Percentiles rank a stretch among this genome's conserved stretches.
Conservation (phyloP, 1,140 invertebrate species). For the Brachionus sp. region DNA sequence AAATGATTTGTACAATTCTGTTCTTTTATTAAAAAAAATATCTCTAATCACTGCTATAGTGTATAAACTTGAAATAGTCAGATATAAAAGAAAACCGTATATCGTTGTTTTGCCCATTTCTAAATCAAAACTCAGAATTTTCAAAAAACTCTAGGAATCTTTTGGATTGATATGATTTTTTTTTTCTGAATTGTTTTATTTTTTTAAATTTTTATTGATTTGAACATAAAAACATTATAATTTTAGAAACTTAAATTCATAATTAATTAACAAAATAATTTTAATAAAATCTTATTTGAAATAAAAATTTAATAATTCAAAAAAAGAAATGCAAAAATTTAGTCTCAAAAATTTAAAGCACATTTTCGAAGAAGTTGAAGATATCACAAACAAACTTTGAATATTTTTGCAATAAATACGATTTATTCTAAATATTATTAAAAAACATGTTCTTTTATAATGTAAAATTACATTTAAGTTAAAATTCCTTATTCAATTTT, state of each 20-base stretch:
- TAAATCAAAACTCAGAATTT: not conserved
- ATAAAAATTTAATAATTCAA: not conserved
- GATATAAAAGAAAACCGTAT: not conserved
- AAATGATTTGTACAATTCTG: slow-evolving; percentile 15
- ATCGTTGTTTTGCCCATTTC: not conserved
- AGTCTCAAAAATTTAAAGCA: not conserved
- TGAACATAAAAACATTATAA: not conserved
- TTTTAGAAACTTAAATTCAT: not conserved
- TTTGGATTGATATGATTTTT: too few species aligned
- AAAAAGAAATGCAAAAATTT: not conserved
- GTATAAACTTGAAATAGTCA: not conserved
- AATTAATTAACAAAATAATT: not conserved
- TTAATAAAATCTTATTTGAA: not conserved
- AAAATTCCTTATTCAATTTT: too few species aligned
- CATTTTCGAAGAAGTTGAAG: too few species aligned
- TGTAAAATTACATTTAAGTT: too few species aligned
- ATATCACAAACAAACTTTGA: too few species aligned
- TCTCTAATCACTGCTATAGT: not conserved
- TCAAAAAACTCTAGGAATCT: too few species aligned
- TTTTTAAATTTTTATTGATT: not conserved
- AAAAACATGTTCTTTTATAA: too few species aligned
- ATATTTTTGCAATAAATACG: too few species aligned
- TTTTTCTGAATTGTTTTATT: not conserved
- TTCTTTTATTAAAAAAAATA: not conserved
- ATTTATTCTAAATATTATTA: too few species aligned